Evolutionary conservation across 2,113 vertebrate genomes (phyloP).

Genomic region (Oxygymnocypris stewartii): DNA sequence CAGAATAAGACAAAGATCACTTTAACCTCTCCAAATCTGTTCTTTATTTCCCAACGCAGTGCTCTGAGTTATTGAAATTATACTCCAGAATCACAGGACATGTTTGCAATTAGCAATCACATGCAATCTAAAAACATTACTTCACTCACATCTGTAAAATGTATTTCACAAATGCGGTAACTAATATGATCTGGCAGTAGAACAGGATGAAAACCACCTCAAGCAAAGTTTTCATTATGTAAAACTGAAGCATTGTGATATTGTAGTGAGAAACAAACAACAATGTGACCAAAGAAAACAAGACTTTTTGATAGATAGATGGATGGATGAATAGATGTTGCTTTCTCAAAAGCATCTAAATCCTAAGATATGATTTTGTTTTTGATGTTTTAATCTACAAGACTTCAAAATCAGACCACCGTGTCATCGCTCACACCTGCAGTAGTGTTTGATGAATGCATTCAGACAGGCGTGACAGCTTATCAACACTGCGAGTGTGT

Average conservation of each 20-base stretch:
- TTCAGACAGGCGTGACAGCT: slow-evolving; percentile 47
- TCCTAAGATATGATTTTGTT: background rate
- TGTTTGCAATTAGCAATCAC: slow-evolving; percentile 70
- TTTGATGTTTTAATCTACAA: slow-evolving; percentile 13
- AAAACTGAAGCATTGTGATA: background rate
- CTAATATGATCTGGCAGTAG: slow-evolving; percentile 61
- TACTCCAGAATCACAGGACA: slow-evolving; percentile 50
- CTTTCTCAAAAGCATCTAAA: background rate
- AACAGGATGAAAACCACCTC: slow-evolving; percentile 55
- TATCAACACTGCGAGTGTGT: background rate
- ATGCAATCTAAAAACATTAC: slow-evolving; percentile 64
- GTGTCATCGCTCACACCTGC: slow-evolving; percentile 43
- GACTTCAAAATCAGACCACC: background rate
- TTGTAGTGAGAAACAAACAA: background rate
- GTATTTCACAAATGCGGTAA: slow-evolving; percentile 59
- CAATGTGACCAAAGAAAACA: background rate
- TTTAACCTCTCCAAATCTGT: slow-evolving; percentile 55
- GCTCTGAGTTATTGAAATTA: slow-evolving; percentile 59
- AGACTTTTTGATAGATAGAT: background rate
- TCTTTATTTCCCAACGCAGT: slow-evolving; percentile 60
- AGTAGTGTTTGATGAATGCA: slow-evolving; percentile 40
- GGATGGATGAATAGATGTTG: background rate
- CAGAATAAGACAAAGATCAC: background rate
- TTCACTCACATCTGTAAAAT: slow-evolving; percentile 63
- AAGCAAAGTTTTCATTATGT: slow-evolving; percentile 43